Evolutionary conservation across 2,113 vertebrate species (phyloP).

Genomic region (Stegastes partitus): DNA sequence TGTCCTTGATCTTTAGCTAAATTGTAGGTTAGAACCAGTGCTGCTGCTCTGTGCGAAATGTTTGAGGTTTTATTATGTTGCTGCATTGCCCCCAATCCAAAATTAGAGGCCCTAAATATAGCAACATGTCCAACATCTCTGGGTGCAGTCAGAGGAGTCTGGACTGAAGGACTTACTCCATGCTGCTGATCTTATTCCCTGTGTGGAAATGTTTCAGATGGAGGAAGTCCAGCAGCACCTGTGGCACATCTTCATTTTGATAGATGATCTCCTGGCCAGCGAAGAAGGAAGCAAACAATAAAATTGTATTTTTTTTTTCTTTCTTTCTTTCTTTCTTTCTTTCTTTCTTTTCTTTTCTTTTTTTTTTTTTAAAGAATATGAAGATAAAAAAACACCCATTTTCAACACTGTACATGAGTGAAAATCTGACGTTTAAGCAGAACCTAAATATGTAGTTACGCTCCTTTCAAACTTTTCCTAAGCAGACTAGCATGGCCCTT

Average conservation of each 20-base stretch:
- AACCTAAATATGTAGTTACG: too few relatives aligned
- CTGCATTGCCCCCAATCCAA: constrained; percentile 34
- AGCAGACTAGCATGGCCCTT: too few relatives aligned
- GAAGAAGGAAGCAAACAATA: not conserved
- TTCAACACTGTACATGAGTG: too few relatives aligned
- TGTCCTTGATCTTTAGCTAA: not conserved
- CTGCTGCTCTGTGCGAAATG: constrained; percentile 24
- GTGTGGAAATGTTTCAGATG: constrained; percentile 87
- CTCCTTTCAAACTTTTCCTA: too few relatives aligned
- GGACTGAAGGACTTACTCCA: constrained; percentile 82
- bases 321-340: too few relatives aligned
- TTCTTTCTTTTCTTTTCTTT: too few relatives aligned
- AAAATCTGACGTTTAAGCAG: too few relatives aligned
- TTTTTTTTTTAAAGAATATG: too few relatives aligned
- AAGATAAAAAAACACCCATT: too few relatives aligned
- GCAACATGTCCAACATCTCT: not conserved
- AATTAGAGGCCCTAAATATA: constrained; percentile 46
- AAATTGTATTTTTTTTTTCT: too few relatives aligned
- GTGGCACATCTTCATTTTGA: constrained; percentile 86
- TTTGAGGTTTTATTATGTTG: constrained; percentile 35
- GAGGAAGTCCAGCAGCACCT: constrained; percentile 93
- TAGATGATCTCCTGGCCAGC: constrained; percentile 67
- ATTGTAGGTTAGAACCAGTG: not conserved
- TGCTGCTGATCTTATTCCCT: constrained; percentile 81
- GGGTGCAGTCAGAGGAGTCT: not conserved